These are phyloP conservation scores for Athrips mouffetella DNA, from an alignment of 2,888 invertebrate genomes.

Conservation along the genomic window DNA sequence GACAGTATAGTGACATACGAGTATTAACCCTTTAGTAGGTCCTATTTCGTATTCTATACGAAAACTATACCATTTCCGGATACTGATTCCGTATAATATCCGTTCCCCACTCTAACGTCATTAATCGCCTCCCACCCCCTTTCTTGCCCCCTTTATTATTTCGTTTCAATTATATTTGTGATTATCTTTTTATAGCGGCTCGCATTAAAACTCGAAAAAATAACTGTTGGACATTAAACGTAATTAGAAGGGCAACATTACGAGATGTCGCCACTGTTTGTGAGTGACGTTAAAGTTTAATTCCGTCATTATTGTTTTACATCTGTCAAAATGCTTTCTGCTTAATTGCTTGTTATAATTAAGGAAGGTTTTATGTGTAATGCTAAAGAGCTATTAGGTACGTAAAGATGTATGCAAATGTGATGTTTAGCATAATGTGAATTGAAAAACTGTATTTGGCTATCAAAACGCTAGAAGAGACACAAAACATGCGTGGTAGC, in stretches of 20 bases:
- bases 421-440: too few relatives aligned
- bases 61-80: too few relatives aligned
- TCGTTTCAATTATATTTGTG: constrained; percentile 79
- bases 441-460: too few relatives aligned
- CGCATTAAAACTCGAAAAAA: constrained; percentile 76
- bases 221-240: constrained; percentile 70
- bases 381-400: too few relatives aligned
- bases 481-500: too few relatives aligned
- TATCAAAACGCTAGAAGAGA: too few relatives aligned
- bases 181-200: constrained; percentile 77
- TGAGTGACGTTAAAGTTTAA: constrained; percentile 26
- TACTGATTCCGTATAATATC: constrained; percentile 9
- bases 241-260: constrained; percentile 73
- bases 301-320: constrained; percentile 21
- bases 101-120: constrained; percentile 38
- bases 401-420: too few relatives aligned
- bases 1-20: too few relatives aligned
- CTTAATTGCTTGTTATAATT: constrained; percentile 16
- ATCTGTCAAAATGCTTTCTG: constrained; percentile 20
- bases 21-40: too few relatives aligned
- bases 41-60: too few relatives aligned
- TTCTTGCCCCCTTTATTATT: constrained; percentile 69
- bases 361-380: neutral
- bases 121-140: constrained; percentile 61
- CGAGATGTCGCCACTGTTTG: constrained; percentile 65